Evolutionary conservation across 2,797 vertebrate species (phyloP), one percentile per base, ranked within the genome.

Genomic region (Neoniphon sammara): DNA sequence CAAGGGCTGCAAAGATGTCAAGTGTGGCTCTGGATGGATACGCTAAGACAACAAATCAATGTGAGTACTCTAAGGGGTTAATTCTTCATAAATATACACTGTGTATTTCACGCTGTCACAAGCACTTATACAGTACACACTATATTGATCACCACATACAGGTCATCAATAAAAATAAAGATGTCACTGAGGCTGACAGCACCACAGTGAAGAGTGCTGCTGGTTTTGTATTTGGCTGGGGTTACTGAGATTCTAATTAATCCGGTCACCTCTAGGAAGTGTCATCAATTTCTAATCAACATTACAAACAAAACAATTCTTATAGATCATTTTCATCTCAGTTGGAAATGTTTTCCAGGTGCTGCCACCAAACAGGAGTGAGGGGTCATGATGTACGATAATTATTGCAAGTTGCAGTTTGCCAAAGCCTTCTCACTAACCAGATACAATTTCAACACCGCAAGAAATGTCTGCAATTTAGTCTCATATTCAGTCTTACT

Each of bases 41-140:
- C 59, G 30, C 46, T 21, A 60, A 5, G 67, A 78, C 42, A 75
- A 70, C 57, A 77, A 57, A 81, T 75, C 75, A 73, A 42, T 71
- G 52, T 3, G 14, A 14, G 25, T 9, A 53, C 49, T 23, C 31
- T 20, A 66, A 56, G 31, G 5, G 20, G n/a, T 77, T 34, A 80
- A 73, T 67, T 49, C 73, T 80, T 70, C 10, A 71, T 59, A 42
- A 23, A 57, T 66, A 53, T 44, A 55, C 47, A 39, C 34, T 49
- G 20, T 39, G 63, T 50, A 53, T 69, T 75, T 69, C 57, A 57
- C 64, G 34, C 53, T 64, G 58, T 79, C 49, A 27, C 31, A 65
- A 73, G 42, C 7, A 18, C 27, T n/a, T n/a, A 52, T 34, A n/a
- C 39, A 56, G 30, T 64, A 34, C 59, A 69, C 27, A 73, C 66